A percentile compares a stretch with the other conserved stretches of the same genome.
These are phyloP conservation scores for Baryphthengus martii DNA, from an alignment of 2,113 vertebrate species.

Conservation along the genomic window DNA sequence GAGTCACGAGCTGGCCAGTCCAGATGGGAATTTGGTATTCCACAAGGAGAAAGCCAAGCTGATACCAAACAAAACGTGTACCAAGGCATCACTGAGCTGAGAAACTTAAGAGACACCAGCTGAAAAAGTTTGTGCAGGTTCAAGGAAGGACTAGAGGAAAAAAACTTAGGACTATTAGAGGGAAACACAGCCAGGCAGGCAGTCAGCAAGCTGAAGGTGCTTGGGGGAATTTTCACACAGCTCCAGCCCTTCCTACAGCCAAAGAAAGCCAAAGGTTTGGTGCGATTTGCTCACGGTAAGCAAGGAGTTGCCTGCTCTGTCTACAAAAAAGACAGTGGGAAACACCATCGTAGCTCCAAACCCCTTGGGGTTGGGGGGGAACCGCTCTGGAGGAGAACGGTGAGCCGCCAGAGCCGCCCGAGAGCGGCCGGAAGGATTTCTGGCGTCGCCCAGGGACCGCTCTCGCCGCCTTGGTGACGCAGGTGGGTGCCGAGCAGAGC, in stretches of 20 bases:
- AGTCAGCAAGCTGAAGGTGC: not conserved
- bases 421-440: no score
- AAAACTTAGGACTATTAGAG: not conserved
- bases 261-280: not conserved
- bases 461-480: accelerated
- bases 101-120: not conserved
- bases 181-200: not conserved
- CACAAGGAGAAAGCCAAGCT: not conserved
- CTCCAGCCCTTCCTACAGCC: not conserved
- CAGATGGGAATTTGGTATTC: not conserved
- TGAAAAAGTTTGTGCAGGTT: not conserved
- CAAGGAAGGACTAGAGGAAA: not conserved
- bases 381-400: not conserved
- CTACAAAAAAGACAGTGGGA: not conserved
- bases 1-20: not conserved
- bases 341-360: accelerated
- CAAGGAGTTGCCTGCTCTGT: not conserved
- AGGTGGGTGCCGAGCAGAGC: not conserved
- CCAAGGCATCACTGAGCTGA: not conserved
- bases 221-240: not conserved
- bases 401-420: accelerated
- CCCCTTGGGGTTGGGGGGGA: accelerated
- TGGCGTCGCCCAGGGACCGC: not conserved
- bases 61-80: not conserved
- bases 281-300: not conserved